Evolutionary conservation across 2,888 invertebrate genomes (phyloP).

Genomic region (Archips crataeganus): DNA sequence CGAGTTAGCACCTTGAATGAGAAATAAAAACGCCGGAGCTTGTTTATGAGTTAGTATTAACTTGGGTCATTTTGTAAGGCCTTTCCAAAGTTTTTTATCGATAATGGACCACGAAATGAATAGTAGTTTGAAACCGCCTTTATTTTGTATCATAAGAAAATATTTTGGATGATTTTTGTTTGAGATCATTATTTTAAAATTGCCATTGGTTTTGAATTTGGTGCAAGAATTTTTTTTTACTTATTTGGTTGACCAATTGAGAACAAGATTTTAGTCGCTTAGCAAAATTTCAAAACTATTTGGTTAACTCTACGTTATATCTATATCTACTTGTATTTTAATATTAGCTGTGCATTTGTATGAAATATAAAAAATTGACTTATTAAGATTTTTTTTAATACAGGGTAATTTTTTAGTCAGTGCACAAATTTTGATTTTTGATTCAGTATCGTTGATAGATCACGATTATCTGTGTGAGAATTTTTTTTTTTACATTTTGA

Average conservation of each 20-base stretch:
- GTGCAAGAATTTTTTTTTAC: neutral
- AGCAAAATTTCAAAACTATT: slow-evolving; percentile 47
- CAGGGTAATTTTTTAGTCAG: no score
- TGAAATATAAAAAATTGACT: neutral
- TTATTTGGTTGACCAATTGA: neutral
- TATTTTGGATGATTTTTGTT: neutral
- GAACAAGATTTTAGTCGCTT: slow-evolving; percentile 3
- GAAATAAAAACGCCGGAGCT: neutral
- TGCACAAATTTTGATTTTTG: no score
- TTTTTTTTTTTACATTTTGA: no score
- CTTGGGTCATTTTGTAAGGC: neutral
- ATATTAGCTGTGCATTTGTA: slow-evolving; percentile 75
- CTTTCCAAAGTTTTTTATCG: neutral
- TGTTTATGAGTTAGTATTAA: neutral
- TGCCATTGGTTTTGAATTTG: neutral
- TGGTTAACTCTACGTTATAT: slow-evolving; percentile 68
- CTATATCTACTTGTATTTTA: slow-evolving; percentile 46
- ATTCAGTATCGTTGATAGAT: no score
- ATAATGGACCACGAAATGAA: neutral
- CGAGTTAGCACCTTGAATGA: neutral
- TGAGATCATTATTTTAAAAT: neutral
- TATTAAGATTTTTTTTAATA: no score
- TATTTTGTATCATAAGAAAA: neutral
- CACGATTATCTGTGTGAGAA: no score
- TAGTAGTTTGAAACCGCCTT: neutral